Base-by-base conservation (phyloP, 2,797 vertebrate genomes). In the Enteromius fasciolatus region DNA sequence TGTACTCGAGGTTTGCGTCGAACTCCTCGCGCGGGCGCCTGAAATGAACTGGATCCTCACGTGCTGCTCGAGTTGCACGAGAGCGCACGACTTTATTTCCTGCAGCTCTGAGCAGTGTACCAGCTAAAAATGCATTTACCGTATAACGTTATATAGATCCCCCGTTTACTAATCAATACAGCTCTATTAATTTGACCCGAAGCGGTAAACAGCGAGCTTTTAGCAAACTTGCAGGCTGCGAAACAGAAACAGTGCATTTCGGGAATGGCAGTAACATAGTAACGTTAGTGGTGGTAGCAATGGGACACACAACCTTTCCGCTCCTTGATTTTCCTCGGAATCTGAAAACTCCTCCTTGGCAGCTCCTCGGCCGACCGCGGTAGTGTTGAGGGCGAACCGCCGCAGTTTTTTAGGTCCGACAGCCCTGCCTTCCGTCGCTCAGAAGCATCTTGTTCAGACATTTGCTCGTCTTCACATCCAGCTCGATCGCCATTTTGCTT, bases 401-500 rank as follows among this genome's bases (percentile, higher is more conserved):
- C 88, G 31, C 90, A 89, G 91, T 88, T 90, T 89, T 91, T 92
- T 83, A 85, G 81, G 76, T 93, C 93, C 82, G 90, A 72, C 80
- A 88, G 91, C 68, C 87, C 77, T 82, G 87, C 91, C 87, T 89
- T 93, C 83, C 93, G 94, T 89, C 93, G 93, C 83, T 94, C 93
- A 82, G 91, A 86, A 84, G 92, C 91, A 92, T 94, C 94, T 90
- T 93, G 92, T 85, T 94, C 93, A 86, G 92, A 92, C 93, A 92
- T 94, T 92, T 92, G 92, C 91, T 91, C 69, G 92, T 93, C 94
- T 93, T 93, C 93, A 92, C 92, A 93, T 93, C 92, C 93, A 94
- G 93, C 90, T 90, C 93, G 94, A 93, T 94, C 94, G 94, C 94
- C 94, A 95, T 95, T 95, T 95, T 95, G 94, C 92, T 93, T 95